Conservation (phyloP, 1,140 invertebrate genomes). For the Aphidius gifuensis region DNA sequence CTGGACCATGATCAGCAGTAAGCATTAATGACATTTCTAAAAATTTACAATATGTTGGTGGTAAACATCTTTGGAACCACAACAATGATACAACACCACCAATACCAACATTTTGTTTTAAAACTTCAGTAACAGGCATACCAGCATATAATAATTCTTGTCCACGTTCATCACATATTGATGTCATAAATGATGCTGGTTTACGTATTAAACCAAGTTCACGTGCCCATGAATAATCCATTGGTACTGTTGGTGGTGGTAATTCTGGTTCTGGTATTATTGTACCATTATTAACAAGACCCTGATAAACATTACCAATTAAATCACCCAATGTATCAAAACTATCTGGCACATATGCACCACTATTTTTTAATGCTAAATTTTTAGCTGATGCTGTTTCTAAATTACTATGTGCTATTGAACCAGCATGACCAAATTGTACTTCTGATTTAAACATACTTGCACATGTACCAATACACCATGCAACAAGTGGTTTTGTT, state of each 20-base stretch:
- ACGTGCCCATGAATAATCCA: slow-evolving; percentile 99
- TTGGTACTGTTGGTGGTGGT: slow-evolving; percentile 97
- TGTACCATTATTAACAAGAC: slow-evolving; percentile 74
- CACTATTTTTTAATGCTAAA: slow-evolving; percentile 73
- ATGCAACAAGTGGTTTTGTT: slow-evolving; percentile 94
- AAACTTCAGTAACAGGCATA: slow-evolving; percentile 94
- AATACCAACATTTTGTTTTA: slow-evolving; percentile 88
- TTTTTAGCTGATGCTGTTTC: slow-evolving; percentile 97
- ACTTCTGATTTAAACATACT: slow-evolving; percentile 96
- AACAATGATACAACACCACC: slow-evolving; percentile 95
- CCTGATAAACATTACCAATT: slow-evolving; percentile 73
- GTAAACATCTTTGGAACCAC: slow-evolving; percentile 97
- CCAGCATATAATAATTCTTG: slow-evolving; percentile 98
- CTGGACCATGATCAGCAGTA: slow-evolving; percentile 98
- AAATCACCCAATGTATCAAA: slow-evolving; percentile 87
- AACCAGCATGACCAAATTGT: slow-evolving; percentile 99
- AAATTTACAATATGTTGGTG: slow-evolving; percentile 93
- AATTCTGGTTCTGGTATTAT: slow-evolving; percentile 88
- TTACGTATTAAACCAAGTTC: slow-evolving; percentile 97
- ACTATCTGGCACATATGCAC: slow-evolving; percentile 86
- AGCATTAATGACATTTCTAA: slow-evolving; percentile 99
- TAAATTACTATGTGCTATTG: slow-evolving; percentile 91
- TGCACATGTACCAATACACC: slow-evolving; percentile 95
- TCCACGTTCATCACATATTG: slow-evolving; percentile 98
- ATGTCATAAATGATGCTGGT: slow-evolving; percentile 98